Evolutionary conservation across 1,140 invertebrate species (phyloP).

Genomic region (Physella acuta): DNA sequence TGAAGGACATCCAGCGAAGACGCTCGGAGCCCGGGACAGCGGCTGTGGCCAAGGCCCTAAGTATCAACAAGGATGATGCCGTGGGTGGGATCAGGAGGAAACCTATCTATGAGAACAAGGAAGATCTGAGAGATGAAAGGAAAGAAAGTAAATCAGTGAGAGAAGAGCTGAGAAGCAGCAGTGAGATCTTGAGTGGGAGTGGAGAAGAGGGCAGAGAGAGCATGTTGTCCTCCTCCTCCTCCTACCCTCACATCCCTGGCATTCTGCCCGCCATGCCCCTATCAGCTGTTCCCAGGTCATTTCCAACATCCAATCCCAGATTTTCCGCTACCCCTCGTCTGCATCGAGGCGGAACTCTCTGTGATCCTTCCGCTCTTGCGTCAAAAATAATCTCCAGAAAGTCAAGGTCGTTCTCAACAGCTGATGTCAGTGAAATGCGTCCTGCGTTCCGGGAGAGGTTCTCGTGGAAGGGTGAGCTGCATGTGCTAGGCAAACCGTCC

Average conservation of each 20-base stretch:
- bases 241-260: neutral
- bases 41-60: slow-evolving; percentile 8
- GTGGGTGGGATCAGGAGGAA: slow-evolving; percentile 8
- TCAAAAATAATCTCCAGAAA: slow-evolving; percentile 15
- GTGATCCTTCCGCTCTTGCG: neutral
- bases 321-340: slow-evolving; percentile 2
- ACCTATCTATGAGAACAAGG: slow-evolving; percentile 16
- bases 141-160: neutral
- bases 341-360: neutral
- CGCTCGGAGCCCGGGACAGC: slow-evolving; percentile 13
- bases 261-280: neutral
- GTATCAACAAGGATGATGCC: neutral
- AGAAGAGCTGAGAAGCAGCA: neutral
- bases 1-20: slow-evolving; percentile 5
- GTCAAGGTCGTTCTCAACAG: slow-evolving; percentile 17
- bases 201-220: neutral
- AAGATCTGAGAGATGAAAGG: slow-evolving; percentile 3
- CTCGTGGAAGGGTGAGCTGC: slow-evolving; percentile 19
- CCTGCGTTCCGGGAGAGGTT: slow-evolving; percentile 12
- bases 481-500: neutral
- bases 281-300: neutral
- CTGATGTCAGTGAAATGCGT: slow-evolving; percentile 6
- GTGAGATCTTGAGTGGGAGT: neutral
- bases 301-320: neutral
- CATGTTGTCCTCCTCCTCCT: neutral